phyloP scores from a whole-genome alignment of 2,888 invertebrate species.

The Melanostoma mellinum region DNA sequence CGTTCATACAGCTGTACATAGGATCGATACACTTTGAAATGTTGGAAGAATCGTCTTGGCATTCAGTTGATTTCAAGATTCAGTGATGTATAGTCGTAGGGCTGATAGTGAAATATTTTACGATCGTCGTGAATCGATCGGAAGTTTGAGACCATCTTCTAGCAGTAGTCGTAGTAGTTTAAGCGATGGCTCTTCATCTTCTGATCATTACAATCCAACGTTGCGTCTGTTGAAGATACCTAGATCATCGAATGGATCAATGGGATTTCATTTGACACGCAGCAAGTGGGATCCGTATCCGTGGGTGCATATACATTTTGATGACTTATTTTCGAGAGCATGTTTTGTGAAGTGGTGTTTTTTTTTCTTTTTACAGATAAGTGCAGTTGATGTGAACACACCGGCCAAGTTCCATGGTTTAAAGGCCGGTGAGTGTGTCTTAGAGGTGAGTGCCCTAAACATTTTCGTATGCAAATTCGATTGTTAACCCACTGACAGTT shows the following conservation, averaged over 20 bases:
- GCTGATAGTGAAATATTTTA: conserved; percentile 47
- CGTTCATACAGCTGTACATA: conserved; percentile 12
- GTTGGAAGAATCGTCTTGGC: conserved; percentile 28
- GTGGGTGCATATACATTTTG: conserved; percentile 84
- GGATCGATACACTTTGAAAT: conserved; percentile 20
- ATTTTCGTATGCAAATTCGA: background rate
- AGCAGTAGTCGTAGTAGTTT: conserved; percentile 30
- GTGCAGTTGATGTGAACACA: conserved; percentile 85
- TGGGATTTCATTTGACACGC: conserved; percentile 89
- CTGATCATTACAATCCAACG: conserved; percentile 77
- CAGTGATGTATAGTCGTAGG: conserved; percentile 62
- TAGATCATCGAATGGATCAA: conserved; percentile 84
- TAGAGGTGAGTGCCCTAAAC: conserved; percentile 84
- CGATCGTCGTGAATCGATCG: conserved; percentile 51
- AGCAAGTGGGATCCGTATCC: conserved; percentile 92
- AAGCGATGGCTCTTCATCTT: conserved; percentile 22
- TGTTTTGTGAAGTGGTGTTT: conserved; percentile 17
- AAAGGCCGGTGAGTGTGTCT: conserved; percentile 87
- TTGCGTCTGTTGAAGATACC: conserved; percentile 84
- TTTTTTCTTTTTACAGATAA: conserved; percentile 81
- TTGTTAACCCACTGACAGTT: no score
- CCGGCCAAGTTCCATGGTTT: conserved; percentile 86
- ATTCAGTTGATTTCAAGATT: conserved; percentile 47
- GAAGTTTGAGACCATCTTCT: conserved; percentile 35
- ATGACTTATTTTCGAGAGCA: background rate